phyloP scores from a whole-genome alignment of 35 echinoderm and acorn worm species.

The Hemicentrotus pulcherrimus region DNA sequence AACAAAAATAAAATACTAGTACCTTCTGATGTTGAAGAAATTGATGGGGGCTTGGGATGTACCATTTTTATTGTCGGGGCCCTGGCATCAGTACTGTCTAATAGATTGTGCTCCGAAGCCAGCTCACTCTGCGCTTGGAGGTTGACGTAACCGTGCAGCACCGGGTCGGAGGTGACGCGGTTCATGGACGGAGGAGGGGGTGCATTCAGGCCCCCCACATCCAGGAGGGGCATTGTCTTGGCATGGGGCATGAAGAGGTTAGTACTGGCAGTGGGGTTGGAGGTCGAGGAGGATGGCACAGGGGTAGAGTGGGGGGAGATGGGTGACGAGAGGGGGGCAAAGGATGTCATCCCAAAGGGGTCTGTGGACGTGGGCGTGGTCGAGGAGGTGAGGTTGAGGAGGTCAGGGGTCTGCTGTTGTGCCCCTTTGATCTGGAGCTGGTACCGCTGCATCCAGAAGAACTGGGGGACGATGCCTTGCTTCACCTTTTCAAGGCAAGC shows the following conservation, averaged over 20 bases:
- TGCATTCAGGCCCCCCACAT: background rate
- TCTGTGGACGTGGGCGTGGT: background rate
- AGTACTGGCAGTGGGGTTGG: constrained; percentile 31
- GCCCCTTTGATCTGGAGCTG: constrained; percentile 33
- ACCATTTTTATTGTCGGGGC: background rate
- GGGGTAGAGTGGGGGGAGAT: background rate
- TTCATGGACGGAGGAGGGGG: background rate
- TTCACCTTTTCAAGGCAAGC: constrained; percentile 74
- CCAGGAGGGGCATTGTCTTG: constrained; percentile 22
- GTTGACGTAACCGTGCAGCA: constrained; percentile 44
- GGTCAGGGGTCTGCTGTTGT: background rate
- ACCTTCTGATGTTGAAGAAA: background rate
- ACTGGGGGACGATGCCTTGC: constrained; percentile 65
- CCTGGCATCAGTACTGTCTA: constrained; percentile 27
- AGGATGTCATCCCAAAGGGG: constrained; percentile 62
- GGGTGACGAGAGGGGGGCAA: constrained; percentile 19
- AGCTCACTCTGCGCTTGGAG: constrained; percentile 28
- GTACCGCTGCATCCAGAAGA: constrained; percentile 72
- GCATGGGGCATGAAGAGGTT: constrained; percentile 13
- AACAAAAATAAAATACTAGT: background rate
- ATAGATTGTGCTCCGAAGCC: background rate
- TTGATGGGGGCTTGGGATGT: constrained; percentile 15
- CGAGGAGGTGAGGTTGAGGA: constrained; percentile 20
- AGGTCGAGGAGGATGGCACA: background rate
- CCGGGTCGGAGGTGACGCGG: background rate